Evolutionary conservation across 2,888 invertebrate genomes (phyloP).

Genomic region (Allacma fusca): DNA sequence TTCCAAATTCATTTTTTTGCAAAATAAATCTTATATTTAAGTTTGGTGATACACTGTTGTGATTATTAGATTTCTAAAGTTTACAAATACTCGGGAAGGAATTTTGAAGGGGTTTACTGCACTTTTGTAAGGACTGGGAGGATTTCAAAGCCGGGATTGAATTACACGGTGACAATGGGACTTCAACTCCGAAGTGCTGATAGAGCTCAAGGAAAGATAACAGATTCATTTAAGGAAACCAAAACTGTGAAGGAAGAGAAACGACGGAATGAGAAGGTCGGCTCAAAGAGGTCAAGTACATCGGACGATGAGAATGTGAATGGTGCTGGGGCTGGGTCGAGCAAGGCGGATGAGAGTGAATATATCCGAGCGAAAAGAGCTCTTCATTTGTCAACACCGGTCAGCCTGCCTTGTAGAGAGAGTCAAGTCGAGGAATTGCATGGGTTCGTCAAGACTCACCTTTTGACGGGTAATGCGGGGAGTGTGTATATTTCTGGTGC

Average conservation of each 20-base stretch:
- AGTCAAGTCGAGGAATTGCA: constrained; percentile 75
- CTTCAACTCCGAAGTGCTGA: neutral
- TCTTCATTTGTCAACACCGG: constrained; percentile 68
- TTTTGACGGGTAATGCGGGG: constrained; percentile 74
- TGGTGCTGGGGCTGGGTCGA: neutral
- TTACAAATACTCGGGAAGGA: too few relatives aligned
- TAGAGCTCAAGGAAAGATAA: constrained; percentile 23
- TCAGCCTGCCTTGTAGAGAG: constrained; percentile 78
- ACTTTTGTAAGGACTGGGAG: too few relatives aligned
- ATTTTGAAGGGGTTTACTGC: too few relatives aligned
- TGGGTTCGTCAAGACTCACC: constrained; percentile 73
- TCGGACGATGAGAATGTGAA: constrained; percentile 7
- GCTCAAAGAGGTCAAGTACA: neutral
- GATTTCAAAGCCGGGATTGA: too few relatives aligned
- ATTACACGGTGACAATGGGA: neutral
- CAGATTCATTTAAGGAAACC: constrained; percentile 8
- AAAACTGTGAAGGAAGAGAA: neutral
- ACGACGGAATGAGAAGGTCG: neutral
- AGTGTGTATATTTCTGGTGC: constrained; percentile 95
- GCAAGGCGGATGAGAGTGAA: neutral
- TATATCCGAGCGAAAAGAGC: constrained; percentile 65
- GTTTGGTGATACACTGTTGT: too few relatives aligned
- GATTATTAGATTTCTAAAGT: too few relatives aligned
- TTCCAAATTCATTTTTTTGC: too few relatives aligned
- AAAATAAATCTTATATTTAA: too few relatives aligned